Base-by-base conservation (phyloP, 2,113 vertebrate genomes). In the Onychorhynchus coronatus region DNA sequence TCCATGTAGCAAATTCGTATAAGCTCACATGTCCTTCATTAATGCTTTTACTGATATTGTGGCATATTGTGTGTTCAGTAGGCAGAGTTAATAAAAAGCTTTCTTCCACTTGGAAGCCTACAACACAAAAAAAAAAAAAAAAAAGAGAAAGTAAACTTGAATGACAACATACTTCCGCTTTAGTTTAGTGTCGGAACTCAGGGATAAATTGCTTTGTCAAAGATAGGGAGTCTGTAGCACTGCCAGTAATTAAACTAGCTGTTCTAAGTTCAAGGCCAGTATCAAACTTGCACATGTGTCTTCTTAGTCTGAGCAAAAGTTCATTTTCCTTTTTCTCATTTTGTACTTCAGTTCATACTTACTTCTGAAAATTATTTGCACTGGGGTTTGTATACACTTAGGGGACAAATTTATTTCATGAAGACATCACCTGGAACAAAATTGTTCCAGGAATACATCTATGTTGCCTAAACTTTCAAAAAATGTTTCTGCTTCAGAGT, bases 1-100 rank as follows among this genome's bases (percentile, higher is more conserved):
- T 12, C 8, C 20, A 3, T 10, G 6, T 12, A 53, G 4, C 5
- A 70, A 83, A 65, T 1, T 3, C 16, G 5, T 42, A 8, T 8
- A 77, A 81, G 8, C 6, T 18, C 25, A n/a, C 6, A 37, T 8
- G 6, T 2, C 5, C 3, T 67, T 62, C 8, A 31, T 67, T 62
- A 59, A 49, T 59, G 3, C 1, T 11, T 23, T 67, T 47, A 28
- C 5, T 27, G 17, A 58, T 33, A 42, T 35, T 23, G 28, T 3
- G 10, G 11, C 1, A 22, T 37, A 41, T 14, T 50, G 1, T 30
- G n/a, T 41, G 3, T 9, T 94, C 42, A 11, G 21, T 30, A 55
- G 19, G 21, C 35, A 88, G 33, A 75, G 12, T 9, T 85, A 59
- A 74, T 78, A 77, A 41, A 2, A 65, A 44, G 7, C 3, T 56